These are phyloP conservation scores for Myzus persicae DNA, from an alignment of 1,140 invertebrate species.

Conservation along the genomic window DNA sequence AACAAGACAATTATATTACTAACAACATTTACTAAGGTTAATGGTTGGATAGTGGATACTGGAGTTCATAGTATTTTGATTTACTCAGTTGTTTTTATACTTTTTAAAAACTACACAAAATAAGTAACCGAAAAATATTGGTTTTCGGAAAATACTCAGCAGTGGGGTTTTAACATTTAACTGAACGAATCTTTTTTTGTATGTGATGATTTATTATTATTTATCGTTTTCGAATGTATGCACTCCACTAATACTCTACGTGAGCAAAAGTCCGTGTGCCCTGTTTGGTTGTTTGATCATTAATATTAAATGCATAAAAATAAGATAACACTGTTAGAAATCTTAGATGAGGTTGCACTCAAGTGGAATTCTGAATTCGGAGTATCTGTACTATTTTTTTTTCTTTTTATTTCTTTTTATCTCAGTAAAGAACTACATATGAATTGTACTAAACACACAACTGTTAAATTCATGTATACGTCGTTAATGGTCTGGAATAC, in stretches of 20 bases:
- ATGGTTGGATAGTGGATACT: too few species aligned
- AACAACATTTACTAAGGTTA: too few species aligned
- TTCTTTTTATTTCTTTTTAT: background rate
- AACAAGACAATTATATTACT: too few species aligned
- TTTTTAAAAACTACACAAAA: too few species aligned
- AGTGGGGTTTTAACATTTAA: background rate
- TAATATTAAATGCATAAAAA: background rate
- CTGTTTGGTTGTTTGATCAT: background rate
- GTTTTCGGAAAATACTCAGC: background rate
- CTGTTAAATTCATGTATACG: background rate
- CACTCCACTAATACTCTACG: background rate
- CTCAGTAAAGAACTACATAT: background rate
- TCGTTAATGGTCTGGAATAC: background rate
- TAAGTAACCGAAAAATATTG: background rate
- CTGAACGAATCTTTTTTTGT: background rate
- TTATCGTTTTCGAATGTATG: background rate
- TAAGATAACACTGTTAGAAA: background rate
- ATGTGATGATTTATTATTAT: background rate
- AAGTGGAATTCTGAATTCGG: background rate
- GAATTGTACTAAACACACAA: background rate
- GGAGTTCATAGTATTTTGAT: too few species aligned
- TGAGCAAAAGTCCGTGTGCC: background rate
- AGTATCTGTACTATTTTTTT: background rate
- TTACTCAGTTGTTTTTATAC: too few species aligned
- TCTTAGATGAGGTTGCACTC: background rate